Base-by-base conservation (phyloP, 2,113 vertebrate genomes). In the Rhizomys pruinosus region DNA sequence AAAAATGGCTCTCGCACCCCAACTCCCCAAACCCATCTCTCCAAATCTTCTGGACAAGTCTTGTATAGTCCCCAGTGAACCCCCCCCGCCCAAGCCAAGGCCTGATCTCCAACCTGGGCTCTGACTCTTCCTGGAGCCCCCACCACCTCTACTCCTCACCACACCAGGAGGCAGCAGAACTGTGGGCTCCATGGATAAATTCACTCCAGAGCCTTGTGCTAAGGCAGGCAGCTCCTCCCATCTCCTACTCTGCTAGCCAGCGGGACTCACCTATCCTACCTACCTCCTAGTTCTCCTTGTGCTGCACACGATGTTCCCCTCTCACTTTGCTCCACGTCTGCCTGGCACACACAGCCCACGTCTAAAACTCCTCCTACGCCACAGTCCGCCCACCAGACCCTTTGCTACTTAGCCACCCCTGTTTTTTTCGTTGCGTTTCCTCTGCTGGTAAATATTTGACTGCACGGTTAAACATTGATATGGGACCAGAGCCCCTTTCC, bases 371-470 rank as follows among this genome's bases (percentile, higher is more conserved):
- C 94, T 94, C 95, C 96, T n/a, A n/a, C n/a, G n/a, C n/a, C n/a
- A n/a, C n/a, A n/a, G n/a, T n/a, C n/a, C n/a, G n/a, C n/a, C n/a
- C 76, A 87, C 94, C 80, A 52, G 7, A 96, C 98, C 98, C 98
- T 98, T 98, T 90, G 3, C 95, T 98, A n/a, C 98, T 97, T 55
- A 96, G 92, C 95, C 98, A 98, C 96, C 97, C 92, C 78, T 81
- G 96, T 34, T 94, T n/a, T n/a, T n/a, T n/a, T n/a, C 96, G 95
- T 95, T 90, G 89, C 57, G 94, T 95, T 78, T 89, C 95, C 92
- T 90, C 79, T 77, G 89, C 96, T 96, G 96, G 97, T 97, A 98
- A 98, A 98, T 98, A 98, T 98, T 98, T 98, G 98, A 98, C 93
- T 4, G 80, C 37, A 92, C 89, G 7, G 95, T 96, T 98, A 98